Evolutionary conservation across 37 sponge, comb jelly and placozoan species (phyloP).

Genomic region (Eunapius fragilis): DNA sequence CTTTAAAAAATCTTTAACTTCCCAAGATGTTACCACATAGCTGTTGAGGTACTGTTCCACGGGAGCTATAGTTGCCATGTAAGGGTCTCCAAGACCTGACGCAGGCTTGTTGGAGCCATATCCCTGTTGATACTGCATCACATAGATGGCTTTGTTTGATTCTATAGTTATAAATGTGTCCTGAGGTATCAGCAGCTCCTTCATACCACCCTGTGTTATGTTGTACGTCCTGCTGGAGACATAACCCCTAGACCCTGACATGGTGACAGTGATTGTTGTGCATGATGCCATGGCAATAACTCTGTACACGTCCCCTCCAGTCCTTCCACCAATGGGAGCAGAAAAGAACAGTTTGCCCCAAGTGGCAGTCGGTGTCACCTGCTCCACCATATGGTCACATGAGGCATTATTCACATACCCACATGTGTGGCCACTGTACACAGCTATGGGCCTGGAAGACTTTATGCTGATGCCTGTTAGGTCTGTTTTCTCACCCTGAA

Average conservation of each 20-base stretch:
- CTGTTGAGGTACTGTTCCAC: constrained; percentile 68
- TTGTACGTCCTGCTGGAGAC: not conserved
- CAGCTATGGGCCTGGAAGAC: not conserved
- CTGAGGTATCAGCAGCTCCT: not conserved
- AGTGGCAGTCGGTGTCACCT: constrained; percentile 60
- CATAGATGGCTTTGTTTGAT: constrained; percentile 38
- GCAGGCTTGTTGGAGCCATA: not conserved
- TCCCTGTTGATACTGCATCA: constrained; percentile 38
- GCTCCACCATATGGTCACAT: constrained; percentile 65
- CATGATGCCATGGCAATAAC: constrained; percentile 36
- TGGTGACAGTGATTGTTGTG: constrained; percentile 33
- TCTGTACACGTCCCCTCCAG: constrained; percentile 5
- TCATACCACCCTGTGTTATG: constrained; percentile 3
- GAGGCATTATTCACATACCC: not conserved
- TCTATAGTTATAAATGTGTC: constrained; percentile 38
- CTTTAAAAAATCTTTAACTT: too few species aligned
- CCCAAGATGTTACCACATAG: constrained; percentile 25
- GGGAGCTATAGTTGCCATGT: constrained; percentile 66
- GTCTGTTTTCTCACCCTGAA: not conserved
- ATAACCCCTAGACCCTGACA: too few species aligned
- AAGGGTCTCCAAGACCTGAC: constrained; percentile 41
- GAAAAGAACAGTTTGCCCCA: constrained; percentile 56
- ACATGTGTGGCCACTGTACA: not conserved
- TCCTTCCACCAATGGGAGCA: constrained; percentile 34
- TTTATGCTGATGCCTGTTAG: not conserved